These are phyloP conservation scores for Busseola fusca DNA, from an alignment of 2,888 invertebrate genomes.

Conservation along the genomic window DNA sequence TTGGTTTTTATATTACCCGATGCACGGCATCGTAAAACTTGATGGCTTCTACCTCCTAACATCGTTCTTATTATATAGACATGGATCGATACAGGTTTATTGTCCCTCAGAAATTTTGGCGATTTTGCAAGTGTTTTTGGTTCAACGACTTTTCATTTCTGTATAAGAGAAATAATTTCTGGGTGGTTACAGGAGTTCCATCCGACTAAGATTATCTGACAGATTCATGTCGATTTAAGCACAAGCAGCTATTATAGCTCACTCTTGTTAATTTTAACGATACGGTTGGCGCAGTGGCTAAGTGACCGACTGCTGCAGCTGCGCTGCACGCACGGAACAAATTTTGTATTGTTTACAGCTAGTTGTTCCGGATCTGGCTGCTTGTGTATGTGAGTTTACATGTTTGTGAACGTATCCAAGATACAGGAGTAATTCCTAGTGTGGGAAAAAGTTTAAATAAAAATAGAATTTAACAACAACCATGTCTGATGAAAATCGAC, in stretches of 20 bases:
- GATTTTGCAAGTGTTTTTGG: constrained; percentile 9
- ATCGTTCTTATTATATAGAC: constrained; percentile 54
- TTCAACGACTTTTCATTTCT: background rate
- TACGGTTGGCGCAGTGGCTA: too few species aligned
- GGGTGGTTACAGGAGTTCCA: background rate
- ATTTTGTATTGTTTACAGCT: too few species aligned
- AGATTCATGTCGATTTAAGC: background rate
- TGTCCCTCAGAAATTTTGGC: constrained; percentile 28
- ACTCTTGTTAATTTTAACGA: background rate
- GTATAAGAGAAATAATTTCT: background rate
- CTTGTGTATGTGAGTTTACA: too few species aligned
- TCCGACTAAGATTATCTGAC: background rate
- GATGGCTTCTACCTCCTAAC: constrained; percentile 62
- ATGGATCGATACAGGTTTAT: constrained; percentile 54
- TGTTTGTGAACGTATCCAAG: too few species aligned
- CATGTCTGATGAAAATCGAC: background rate
- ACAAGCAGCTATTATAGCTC: background rate
- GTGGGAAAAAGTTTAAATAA: too few species aligned
- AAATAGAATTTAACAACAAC: too few species aligned
- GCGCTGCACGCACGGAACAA: too few species aligned
- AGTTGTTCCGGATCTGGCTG: too few species aligned
- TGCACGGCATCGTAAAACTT: constrained; percentile 66
- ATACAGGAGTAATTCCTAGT: too few species aligned
- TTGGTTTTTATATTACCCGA: constrained; percentile 65
- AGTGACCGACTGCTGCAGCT: too few species aligned